phyloP scores from a whole-genome alignment of 2,113 vertebrate genomes.

The Carlito syrichta region DNA sequence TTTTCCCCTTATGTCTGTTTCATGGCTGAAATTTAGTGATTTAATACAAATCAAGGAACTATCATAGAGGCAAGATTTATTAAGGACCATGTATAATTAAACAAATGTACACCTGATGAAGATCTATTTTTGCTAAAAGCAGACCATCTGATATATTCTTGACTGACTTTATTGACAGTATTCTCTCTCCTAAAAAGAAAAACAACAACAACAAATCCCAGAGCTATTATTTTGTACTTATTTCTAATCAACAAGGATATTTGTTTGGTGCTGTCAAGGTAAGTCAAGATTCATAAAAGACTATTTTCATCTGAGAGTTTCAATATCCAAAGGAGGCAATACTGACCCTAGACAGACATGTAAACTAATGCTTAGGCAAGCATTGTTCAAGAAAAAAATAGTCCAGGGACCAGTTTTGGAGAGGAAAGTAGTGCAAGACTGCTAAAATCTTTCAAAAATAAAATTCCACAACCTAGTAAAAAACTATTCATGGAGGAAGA shows the following conservation, averaged over 20 bases:
- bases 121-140: background rate
- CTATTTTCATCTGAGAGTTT: background rate
- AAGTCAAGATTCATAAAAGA: background rate
- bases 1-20: conserved; percentile 42
- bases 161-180: background rate
- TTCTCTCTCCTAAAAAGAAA: background rate
- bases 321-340: background rate
- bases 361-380: background rate
- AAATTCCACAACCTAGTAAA: background rate
- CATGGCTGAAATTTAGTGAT: conserved; percentile 14
- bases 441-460: background rate
- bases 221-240: background rate
- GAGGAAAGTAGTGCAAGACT: background rate
- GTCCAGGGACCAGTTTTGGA: background rate
- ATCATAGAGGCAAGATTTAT: background rate
- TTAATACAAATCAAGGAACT: conserved; percentile 36
- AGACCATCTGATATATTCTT: background rate
- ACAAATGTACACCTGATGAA: background rate
- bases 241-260: background rate
- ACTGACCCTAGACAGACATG: background rate
- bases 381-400: background rate
- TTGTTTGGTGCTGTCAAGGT: background rate
- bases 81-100: background rate
- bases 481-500: background rate
- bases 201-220: no score